phyloP scores from a whole-genome alignment of 2,113 vertebrate genomes.

The Polypterus bichir region DNA sequence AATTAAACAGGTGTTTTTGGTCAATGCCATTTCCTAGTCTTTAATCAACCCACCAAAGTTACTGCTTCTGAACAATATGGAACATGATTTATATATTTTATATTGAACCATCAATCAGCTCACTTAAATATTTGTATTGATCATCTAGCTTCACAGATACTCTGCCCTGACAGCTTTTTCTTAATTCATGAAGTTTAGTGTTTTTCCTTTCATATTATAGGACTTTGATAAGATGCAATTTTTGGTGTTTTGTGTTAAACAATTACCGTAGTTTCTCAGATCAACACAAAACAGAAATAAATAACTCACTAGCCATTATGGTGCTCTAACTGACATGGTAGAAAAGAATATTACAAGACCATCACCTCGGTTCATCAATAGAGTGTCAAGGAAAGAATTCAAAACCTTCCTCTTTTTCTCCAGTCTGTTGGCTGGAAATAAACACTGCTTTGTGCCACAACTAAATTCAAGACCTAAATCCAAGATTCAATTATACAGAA shows the following conservation, averaged over 20 bases:
- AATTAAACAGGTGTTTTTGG: too few relatives aligned
- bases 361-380: constrained; percentile 44
- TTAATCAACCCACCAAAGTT: too few relatives aligned
- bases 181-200: too few relatives aligned
- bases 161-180: constrained; percentile 20
- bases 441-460: constrained; percentile 55
- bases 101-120: background rate
- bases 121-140: constrained; percentile 21
- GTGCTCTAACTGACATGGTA: background rate
- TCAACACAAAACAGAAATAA: constrained; percentile 15
- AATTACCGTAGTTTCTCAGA: constrained; percentile 1
- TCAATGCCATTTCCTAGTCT: too few relatives aligned
- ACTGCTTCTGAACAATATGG: too few relatives aligned
- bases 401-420: constrained; percentile 19
- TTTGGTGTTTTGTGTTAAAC: constrained; percentile 14
- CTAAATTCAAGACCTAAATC: constrained; percentile 40
- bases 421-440: constrained; percentile 42
- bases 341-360: constrained; percentile 18
- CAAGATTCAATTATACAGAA: constrained; percentile 41
- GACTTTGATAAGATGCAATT: background rate
- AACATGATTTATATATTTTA: too few relatives aligned
- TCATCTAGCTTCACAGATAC: constrained; percentile 17
- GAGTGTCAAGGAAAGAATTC: constrained; percentile 37
- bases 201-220: background rate
- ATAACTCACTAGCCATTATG: background rate